Base-by-base conservation (phyloP, 1,140 invertebrate species). In the Megalopta genalis region DNA sequence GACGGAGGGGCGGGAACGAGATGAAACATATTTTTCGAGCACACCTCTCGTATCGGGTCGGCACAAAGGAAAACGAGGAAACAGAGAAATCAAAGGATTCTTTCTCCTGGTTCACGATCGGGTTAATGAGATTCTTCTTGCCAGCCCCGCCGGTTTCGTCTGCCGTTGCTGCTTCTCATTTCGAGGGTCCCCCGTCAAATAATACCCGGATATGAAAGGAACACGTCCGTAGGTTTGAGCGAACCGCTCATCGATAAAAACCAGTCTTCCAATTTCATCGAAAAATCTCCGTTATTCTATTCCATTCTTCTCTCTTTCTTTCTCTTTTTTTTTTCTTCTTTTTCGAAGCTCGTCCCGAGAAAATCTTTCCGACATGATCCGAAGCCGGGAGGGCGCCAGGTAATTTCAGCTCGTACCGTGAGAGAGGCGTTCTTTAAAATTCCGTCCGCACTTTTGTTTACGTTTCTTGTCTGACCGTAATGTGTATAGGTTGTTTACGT, bases 71-170 rank as follows among this genome's bases (percentile, higher is more conserved):
- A 49, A 66, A 63, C 16, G 18, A 46, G 37, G 42, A 42, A 57
- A 18, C 14, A 52, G 66, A 70, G 57, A 70, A 70, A 77, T 62
- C 75, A 77, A 77, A 77, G 75, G 66, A 39, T 62, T 77, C 52
- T 23, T 70, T 70, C 37, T 57, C 75, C 60, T 62, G 66, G 42
- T 49, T 70, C 57, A 39, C 75, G 69, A 77, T 77, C 75, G 66
- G 57, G 66, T 77, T 77, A 77, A 77, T 68, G 75, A 77, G 75
- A 77, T 77, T 39, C 74, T 62, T 62, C 57, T 69, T 77, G 75
- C 75, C 54, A 39, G 72, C 32, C 25, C 16, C 64, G 37, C 46
- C 32, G 73, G 49, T 67, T 18, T 75, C 32, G 54, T 52, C 39
- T 12, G 14, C 39, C 39, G 39, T 8, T 42, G n/a, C 6, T 25